Evolutionary conservation across 1,140 invertebrate genomes (phyloP).

Genomic region (Bombyx mandarina): DNA sequence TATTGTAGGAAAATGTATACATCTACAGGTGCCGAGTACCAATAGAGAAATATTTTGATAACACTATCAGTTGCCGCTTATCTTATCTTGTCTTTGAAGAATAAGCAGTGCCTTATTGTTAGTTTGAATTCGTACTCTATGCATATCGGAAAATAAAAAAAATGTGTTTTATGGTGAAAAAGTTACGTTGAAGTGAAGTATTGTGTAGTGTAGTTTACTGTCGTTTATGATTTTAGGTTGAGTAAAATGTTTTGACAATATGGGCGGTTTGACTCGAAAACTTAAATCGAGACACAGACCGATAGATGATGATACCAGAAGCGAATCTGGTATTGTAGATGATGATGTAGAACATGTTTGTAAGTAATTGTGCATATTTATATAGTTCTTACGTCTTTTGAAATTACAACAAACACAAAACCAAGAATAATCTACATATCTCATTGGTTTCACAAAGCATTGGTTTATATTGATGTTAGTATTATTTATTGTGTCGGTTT

Average conservation of each 20-base stretch:
- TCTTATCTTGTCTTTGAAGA: constrained; percentile 54
- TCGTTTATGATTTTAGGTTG: not conserved
- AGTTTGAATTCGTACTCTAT: constrained; percentile 49
- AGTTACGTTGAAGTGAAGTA: constrained; percentile 9
- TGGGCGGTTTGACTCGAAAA: constrained; percentile 39
- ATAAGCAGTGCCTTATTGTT: constrained; percentile 37
- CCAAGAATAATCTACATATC: too few relatives aligned
- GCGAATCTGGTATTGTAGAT: constrained; percentile 51
- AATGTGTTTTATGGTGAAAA: constrained; percentile 16
- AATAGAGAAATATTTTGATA: constrained; percentile 41
- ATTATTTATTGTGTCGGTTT: too few relatives aligned
- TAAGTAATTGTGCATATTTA: not conserved
- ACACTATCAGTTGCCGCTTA: constrained; percentile 35
- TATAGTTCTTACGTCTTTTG: too few relatives aligned
- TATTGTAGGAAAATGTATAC: constrained; percentile 12
- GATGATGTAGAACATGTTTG: constrained; percentile 6
- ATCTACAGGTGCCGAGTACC: constrained; percentile 10
- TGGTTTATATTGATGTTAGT: too few relatives aligned
- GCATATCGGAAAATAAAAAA: constrained; percentile 24
- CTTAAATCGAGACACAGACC: constrained; percentile 38
- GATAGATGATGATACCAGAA: constrained; percentile 54
- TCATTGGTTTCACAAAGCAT: too few relatives aligned
- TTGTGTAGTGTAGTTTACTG: too few relatives aligned
- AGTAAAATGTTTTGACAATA: constrained; percentile 26
- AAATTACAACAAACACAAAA: too few relatives aligned